Conservation (phyloP, 1,140 invertebrate genomes). For the Ectropis grisescens region DNA sequence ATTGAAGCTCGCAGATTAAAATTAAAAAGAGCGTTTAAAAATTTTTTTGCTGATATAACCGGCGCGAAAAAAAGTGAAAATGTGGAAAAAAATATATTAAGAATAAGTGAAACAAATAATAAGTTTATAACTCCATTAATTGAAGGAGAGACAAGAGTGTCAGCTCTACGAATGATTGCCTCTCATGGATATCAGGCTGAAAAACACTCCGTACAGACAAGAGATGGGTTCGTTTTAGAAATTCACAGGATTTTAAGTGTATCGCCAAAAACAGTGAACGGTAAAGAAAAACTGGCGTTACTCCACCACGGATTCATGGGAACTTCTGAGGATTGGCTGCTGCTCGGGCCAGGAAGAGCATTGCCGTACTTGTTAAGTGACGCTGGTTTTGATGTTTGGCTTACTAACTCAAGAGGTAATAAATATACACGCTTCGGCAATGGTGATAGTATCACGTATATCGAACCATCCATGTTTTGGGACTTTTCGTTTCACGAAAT, state of each 20-base stretch:
- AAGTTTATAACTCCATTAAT: no score
- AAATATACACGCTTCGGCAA: conserved; percentile 73
- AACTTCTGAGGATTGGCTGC: conserved; percentile 76
- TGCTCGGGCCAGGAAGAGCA: conserved; percentile 72
- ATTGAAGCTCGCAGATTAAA: no score
- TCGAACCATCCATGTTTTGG: conserved; percentile 71
- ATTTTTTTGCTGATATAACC: no score
- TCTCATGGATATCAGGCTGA: conserved; percentile 75
- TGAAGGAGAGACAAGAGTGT: no score
- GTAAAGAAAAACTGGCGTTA: conserved; percentile 50
- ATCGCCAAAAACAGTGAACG: conserved; percentile 24
- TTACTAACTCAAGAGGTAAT: conserved; percentile 77
- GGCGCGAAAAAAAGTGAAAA: no score
- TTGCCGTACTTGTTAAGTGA: conserved; percentile 73
- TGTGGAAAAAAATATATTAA: no score
- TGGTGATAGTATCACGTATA: conserved; percentile 59
- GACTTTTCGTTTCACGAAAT: conserved; percentile 75
- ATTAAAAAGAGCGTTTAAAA: no score
- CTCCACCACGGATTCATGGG: conserved; percentile 79
- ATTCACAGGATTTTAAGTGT: conserved; percentile 77
- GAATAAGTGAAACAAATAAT: no score
- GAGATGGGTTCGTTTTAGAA: conserved; percentile 79
- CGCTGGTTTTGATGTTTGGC: conserved; percentile 78
- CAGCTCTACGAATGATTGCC: conserved; percentile 66
- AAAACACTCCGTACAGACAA: conserved; percentile 72